Percentiles rank a stretch among this genome's conserved stretches.
phyloP scores from a whole-genome alignment of 2,113 vertebrate species.

The Procavia capensis region DNA sequence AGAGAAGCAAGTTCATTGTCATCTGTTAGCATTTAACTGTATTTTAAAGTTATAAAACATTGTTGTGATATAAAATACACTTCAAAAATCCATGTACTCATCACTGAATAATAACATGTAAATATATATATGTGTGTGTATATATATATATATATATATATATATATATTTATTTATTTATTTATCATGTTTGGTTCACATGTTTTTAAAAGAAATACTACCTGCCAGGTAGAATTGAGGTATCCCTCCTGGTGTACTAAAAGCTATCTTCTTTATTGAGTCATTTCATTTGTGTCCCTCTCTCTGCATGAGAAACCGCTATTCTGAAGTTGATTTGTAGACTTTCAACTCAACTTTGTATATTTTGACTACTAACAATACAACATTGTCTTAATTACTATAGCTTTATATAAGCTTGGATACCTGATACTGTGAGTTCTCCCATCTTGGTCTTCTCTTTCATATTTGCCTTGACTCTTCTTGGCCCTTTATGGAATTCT shows the following conservation, averaged over 20 bases:
- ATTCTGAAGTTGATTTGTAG: background rate
- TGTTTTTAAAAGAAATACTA: background rate
- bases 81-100: background rate
- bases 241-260: background rate
- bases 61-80: background rate
- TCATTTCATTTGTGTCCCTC: background rate
- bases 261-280: background rate
- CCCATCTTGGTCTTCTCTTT: background rate
- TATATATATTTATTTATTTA: too few species aligned
- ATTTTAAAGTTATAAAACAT: conserved; percentile 13
- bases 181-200: background rate
- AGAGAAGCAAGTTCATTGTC: background rate
- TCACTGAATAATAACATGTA: background rate
- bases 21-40: background rate
- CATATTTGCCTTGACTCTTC: background rate
- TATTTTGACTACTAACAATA: background rate
- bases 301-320: background rate
- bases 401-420: background rate
- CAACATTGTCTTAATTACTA: background rate
- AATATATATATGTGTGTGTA: too few species aligned
- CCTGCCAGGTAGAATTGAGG: background rate
- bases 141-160: too few species aligned
- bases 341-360: background rate
- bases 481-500: background rate
- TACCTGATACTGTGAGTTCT: background rate